Percentiles rank a stretch among this genome's conserved stretches.
Conservation (phyloP, 2,797 vertebrate species). For the Pangasius krempfi region DNA sequence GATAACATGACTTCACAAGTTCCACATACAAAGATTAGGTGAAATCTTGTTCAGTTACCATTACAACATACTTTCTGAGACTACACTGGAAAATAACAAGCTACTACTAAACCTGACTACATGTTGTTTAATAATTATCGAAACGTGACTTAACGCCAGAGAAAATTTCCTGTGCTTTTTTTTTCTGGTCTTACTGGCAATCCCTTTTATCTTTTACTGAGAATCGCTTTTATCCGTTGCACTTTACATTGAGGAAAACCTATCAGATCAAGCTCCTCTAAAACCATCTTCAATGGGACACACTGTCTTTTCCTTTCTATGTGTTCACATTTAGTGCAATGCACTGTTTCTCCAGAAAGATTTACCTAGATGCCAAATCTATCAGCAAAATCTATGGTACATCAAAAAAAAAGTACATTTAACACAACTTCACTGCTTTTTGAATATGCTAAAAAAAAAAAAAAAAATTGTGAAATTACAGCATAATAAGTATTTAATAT, state of each 20-base stretch:
- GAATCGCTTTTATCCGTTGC: background rate
- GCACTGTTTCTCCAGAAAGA: background rate
- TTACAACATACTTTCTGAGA: background rate
- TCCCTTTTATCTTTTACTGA: background rate
- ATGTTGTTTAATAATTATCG: background rate
- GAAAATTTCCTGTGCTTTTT: too few species aligned
- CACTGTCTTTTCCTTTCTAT: background rate
- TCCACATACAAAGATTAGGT: background rate
- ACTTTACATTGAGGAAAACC: background rate
- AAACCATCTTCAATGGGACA: background rate
- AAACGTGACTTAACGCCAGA: background rate
- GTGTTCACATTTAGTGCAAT: background rate
- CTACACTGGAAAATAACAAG: background rate
- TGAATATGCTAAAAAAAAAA: background rate
- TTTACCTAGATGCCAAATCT: background rate
- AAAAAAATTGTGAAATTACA: background rate
- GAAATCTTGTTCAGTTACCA: background rate
- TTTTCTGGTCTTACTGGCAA: background rate
- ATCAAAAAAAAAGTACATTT: background rate
- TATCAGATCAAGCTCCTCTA: background rate
- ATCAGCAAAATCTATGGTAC: background rate
- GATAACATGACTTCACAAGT: background rate
- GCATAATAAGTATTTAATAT: background rate
- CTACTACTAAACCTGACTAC: background rate
- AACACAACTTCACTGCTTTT: background rate